These are phyloP conservation scores for Palaemon carinicauda DNA, from an alignment of 1,140 invertebrate species.

Conservation along the genomic window DNA sequence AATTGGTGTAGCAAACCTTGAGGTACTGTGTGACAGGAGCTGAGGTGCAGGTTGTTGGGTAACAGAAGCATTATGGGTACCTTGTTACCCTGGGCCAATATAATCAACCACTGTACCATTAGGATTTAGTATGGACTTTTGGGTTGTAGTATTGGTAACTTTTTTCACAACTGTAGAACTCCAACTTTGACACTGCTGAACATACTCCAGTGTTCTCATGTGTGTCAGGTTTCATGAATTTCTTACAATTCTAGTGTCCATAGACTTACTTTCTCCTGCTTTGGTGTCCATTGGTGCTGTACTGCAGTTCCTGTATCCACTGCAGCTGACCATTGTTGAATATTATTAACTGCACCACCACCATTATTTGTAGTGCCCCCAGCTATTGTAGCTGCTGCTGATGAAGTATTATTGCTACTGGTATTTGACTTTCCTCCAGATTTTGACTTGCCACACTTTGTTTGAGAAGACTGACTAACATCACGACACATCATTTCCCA, in stretches of 20 bases:
- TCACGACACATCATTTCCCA: slow-evolving; percentile 55
- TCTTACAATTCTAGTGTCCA: slow-evolving; percentile 26
- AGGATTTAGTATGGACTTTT: slow-evolving; percentile 54
- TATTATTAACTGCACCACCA: slow-evolving; percentile 12
- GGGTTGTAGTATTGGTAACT: slow-evolving; percentile 58
- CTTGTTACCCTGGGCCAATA: slow-evolving; percentile 13
- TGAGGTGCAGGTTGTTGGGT: slow-evolving; percentile 1
- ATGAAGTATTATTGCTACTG: not conserved
- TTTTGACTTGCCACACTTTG: slow-evolving; percentile 36
- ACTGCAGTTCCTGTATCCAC: not conserved
- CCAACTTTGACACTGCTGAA: slow-evolving; percentile 89
- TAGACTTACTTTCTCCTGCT: not conserved
- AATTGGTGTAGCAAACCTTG: slow-evolving; percentile 64
- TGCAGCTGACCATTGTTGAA: not conserved
- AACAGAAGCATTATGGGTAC: not conserved
- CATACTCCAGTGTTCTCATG: slow-evolving; percentile 88
- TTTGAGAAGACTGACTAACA: slow-evolving; percentile 58
- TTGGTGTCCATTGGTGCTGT: not conserved
- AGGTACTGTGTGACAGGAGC: slow-evolving; percentile 65
- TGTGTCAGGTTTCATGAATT: slow-evolving; percentile 73
- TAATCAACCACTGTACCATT: slow-evolving; percentile 50
- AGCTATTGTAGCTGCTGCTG: not conserved
- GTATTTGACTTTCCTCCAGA: not conserved
- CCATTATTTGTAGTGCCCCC: not conserved
- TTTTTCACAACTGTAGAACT: slow-evolving; percentile 58